Evolutionary conservation across 2,797 vertebrate species (phyloP), one percentile per base, ranked within the genome.

Genomic region (Melanotaenia boesemani): DNA sequence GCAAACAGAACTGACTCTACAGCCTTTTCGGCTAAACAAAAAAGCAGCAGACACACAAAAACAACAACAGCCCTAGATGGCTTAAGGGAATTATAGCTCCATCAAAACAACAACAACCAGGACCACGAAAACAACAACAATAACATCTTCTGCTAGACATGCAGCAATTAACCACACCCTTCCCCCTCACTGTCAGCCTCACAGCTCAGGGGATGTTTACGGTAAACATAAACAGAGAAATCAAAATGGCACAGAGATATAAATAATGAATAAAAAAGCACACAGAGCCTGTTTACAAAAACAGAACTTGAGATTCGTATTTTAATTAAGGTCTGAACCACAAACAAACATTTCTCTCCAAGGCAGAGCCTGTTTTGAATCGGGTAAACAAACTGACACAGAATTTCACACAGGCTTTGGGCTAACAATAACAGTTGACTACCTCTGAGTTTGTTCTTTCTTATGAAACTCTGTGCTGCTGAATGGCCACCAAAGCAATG

Each of bases 371-470:
- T 95, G 94, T 93, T 96, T 95, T 90, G 94, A 94, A 92, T 92
- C 92, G 94, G 93, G 92, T 94, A 96, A 97, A 96, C 96, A 96
- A 94, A 93, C 95, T 91, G 92, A 92, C 94, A 89, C 91, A 91
- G 91, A 89, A 94, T 95, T 90, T 93, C 93, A 95, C 95, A 94
- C 95, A 95, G 94, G 87, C 93, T 95, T 91, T 93, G 85, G 92
- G 93, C 93, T 94, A 96, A 96, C 94, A 96, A 95, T 95, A 96
- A 96, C 93, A 96, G 93, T 92, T 91, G 91, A 88, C 93, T 92
- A 87, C 91, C 80, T 91, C 82, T 75, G 90, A 93, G 93, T 93
- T 92, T 93, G 92, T 91, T 94, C 90, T 94, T 94, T 94, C 92
- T 92, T 93, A 94, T 94, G 94, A 95, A 92, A 89, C 85, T 80